These are phyloP conservation scores for Omphaloscelis lunosa DNA, from an alignment of 2,888 invertebrate species.

Conservation along the genomic window DNA sequence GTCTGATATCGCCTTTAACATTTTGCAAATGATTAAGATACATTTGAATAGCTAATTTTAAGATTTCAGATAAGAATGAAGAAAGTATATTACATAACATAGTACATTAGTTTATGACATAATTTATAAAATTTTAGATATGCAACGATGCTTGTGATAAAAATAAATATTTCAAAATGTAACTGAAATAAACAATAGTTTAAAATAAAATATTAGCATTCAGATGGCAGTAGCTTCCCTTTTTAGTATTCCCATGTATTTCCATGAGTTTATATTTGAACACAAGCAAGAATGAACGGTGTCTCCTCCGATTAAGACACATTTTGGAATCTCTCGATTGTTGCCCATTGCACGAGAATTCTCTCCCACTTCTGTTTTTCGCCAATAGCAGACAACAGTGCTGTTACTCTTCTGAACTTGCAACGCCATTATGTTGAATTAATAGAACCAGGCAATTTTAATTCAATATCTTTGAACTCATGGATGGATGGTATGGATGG, in stretches of 20 bases:
- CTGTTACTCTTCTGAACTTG: background rate
- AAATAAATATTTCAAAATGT: conserved; percentile 8
- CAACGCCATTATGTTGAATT: background rate
- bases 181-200: conserved; percentile 16
- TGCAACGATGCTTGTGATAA: background rate
- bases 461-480: background rate
- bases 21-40: background rate
- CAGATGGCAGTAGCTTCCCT: background rate
- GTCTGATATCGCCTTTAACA: background rate
- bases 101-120: background rate
- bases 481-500: too few species aligned
- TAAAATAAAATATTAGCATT: conserved; percentile 17
- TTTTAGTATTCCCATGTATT: background rate
- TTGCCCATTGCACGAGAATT: background rate
- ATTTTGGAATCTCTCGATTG: background rate
- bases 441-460: background rate
- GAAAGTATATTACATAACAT: background rate
- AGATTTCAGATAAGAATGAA: background rate
- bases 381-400: background rate
- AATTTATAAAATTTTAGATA: background rate
- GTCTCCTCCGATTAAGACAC: background rate
- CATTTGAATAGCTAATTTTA: background rate
- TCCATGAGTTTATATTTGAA: background rate
- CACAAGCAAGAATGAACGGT: background rate
- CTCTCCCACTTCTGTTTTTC: background rate